Base-by-base conservation (phyloP, 2,797 vertebrate species). In the Microchirus variegatus region DNA sequence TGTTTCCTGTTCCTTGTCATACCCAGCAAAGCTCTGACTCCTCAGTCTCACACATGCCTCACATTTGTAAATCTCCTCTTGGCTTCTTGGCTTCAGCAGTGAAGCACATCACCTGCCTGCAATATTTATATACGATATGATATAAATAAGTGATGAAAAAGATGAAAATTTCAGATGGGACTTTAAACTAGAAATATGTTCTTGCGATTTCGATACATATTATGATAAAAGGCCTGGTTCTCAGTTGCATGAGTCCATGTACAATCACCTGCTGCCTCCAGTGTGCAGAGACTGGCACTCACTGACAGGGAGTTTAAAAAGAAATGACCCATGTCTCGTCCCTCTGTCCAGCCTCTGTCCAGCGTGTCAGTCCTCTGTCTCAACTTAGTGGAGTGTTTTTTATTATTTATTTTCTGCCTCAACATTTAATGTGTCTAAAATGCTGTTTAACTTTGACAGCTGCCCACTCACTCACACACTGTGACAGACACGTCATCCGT, bases 301-400 rank as follows among this genome's bases (percentile, higher is more conserved):
- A 2, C 45, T 19, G 60, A 79, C 59, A 51, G 58, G 35, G 37
- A 60, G 62, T 26, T 44, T n/a, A n/a, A 53, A 26, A 55, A 46
- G 2, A 10, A 55, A 62, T 61, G 70, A 58, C 61, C 69, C 43
- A 55, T 58, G 72, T 72, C 71, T 57, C 47, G 53, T 70, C 59
- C 54, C 17, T 52, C 56, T 78, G 71, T 15, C 81, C 78, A 77
- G 51, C 73, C 57, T 70, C 55, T 53, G 64, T 70, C 52, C 66
- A 41, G 19, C 47, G 55, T 70, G 71, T 79, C 77, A 73, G 60
- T 61, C 53, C 18, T 73, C 22, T 64, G 31, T 63, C 71, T 75
- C 58, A 50, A 67, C 61, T 52, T 60, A 48, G 65, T 56, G 77
- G 72, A 80, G 57, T 65, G n/a, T 66, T 75, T 45, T 59, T 69